These are phyloP conservation scores for Chelmon rostratus DNA, from an alignment of 2,797 vertebrate species.

Conservation along the genomic window DNA sequence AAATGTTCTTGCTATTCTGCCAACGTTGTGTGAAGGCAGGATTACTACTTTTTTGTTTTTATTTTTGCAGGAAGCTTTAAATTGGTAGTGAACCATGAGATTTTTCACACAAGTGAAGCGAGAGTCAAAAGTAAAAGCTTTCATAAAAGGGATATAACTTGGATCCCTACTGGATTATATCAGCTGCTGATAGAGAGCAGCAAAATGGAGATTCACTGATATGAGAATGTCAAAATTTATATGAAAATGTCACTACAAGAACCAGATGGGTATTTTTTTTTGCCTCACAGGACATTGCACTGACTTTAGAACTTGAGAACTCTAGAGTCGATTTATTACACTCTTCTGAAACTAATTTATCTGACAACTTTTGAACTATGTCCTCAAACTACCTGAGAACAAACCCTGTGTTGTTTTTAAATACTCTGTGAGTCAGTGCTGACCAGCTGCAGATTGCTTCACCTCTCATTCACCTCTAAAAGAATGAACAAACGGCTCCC, in stretches of 20 bases:
- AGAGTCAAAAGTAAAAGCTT: constrained; percentile 8
- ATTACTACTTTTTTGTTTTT: background rate
- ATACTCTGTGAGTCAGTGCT: constrained; percentile 37
- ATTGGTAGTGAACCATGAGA: background rate
- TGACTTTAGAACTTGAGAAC: constrained; percentile 5
- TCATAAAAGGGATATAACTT: background rate
- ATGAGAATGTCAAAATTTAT: constrained; percentile 33
- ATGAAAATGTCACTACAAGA: constrained; percentile 37
- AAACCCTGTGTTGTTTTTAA: constrained; percentile 54
- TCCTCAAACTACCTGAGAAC: constrained; percentile 63
- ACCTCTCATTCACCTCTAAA: constrained; percentile 69
- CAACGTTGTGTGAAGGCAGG: constrained; percentile 11
- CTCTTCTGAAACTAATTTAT: constrained; percentile 31
- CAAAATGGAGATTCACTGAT: constrained; percentile 28
- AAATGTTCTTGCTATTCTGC: background rate
- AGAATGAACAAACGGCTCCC: constrained; percentile 63
- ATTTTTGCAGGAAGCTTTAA: constrained; percentile 3
- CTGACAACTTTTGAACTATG: constrained; percentile 40
- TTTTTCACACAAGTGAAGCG: background rate
- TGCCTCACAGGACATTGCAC: background rate
- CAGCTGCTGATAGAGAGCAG: constrained; percentile 19
- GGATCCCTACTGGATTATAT: background rate
- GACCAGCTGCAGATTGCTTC: constrained; percentile 73
- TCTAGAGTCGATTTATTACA: constrained; percentile 13
- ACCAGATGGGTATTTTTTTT: background rate